phyloP scores from a whole-genome alignment of 2,888 invertebrate species.

The Eupelmus urozonus region DNA sequence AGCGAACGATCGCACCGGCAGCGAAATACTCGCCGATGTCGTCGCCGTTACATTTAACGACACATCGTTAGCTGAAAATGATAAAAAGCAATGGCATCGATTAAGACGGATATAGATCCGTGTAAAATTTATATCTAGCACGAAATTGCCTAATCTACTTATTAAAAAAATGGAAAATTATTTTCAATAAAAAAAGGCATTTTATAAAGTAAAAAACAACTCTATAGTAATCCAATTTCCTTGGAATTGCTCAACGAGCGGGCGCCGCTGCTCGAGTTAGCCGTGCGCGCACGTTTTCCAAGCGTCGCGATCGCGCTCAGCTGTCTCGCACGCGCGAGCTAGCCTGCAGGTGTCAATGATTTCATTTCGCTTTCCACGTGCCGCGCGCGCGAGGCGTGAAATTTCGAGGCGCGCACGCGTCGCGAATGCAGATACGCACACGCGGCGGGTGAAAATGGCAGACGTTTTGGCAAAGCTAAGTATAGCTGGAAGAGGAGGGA shows the following conservation, averaged over 20 bases:
- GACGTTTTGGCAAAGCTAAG: conserved; percentile 24
- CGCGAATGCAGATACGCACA: conserved; percentile 28
- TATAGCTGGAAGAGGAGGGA: background rate
- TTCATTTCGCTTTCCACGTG: conserved; percentile 48
- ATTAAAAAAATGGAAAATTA: too few relatives aligned
- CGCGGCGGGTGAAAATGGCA: conserved; percentile 36
- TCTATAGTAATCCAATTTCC: too few relatives aligned
- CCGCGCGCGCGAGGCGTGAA: conserved; percentile 27
- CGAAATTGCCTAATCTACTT: too few relatives aligned
- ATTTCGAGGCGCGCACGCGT: conserved; percentile 39
- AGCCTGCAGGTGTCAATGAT: conserved; percentile 31
- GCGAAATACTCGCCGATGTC: conserved; percentile 60
- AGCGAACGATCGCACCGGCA: conserved; percentile 72
- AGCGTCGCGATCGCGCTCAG: too few relatives aligned
- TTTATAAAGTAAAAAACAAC: too few relatives aligned
- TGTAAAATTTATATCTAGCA: too few relatives aligned
- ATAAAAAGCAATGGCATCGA: too few relatives aligned
- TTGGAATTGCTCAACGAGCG: too few relatives aligned
- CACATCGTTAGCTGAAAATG: conserved; percentile 64
- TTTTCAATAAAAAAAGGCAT: too few relatives aligned
- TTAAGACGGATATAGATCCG: too few relatives aligned
- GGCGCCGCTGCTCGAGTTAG: too few relatives aligned
- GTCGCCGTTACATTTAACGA: conserved; percentile 64
- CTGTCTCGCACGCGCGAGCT: background rate
- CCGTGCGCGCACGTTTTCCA: too few relatives aligned